These are phyloP conservation scores for Limnephilus marmoratus DNA, from an alignment of 2,888 invertebrate species.

Conservation along the genomic window DNA sequence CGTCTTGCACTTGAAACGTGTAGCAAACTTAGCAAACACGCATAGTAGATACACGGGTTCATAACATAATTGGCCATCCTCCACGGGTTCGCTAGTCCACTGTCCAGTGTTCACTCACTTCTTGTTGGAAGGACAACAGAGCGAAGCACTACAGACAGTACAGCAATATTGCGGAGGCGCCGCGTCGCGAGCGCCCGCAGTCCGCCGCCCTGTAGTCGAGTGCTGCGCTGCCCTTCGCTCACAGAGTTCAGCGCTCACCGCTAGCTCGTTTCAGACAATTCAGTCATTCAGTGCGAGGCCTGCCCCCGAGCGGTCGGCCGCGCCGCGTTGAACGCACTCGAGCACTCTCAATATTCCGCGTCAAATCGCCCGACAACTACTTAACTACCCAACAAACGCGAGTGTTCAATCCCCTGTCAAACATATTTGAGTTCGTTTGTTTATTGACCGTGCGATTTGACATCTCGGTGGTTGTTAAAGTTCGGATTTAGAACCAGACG, in stretches of 20 bases:
- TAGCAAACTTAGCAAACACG: no score
- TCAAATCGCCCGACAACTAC: not conserved
- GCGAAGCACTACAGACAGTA: not conserved
- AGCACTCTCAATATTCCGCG: not conserved
- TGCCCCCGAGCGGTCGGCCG: constrained; percentile 43
- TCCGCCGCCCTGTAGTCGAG: not conserved
- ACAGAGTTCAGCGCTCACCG: not conserved
- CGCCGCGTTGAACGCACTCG: constrained; percentile 8
- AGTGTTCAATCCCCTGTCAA: constrained; percentile 6
- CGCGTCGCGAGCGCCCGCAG: constrained; percentile 37
- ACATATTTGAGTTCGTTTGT: constrained; percentile 6
- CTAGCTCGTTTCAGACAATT: not conserved
- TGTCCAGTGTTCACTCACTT: no score
- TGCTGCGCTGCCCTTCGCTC: not conserved
- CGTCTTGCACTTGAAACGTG: no score
- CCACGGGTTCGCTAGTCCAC: no score
- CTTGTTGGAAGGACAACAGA: not conserved
- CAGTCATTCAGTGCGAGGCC: constrained; percentile 36
- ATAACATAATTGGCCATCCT: no score
- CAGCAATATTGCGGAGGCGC: not conserved
- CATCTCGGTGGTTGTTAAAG: constrained; percentile 14
- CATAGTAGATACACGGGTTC: no score
- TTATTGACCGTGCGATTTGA: constrained; percentile 27
- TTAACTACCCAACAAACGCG: not conserved
- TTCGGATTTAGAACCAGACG: constrained; percentile 42